Base-by-base conservation (phyloP, 2,888 invertebrate species). In the Piscicola geometra region DNA sequence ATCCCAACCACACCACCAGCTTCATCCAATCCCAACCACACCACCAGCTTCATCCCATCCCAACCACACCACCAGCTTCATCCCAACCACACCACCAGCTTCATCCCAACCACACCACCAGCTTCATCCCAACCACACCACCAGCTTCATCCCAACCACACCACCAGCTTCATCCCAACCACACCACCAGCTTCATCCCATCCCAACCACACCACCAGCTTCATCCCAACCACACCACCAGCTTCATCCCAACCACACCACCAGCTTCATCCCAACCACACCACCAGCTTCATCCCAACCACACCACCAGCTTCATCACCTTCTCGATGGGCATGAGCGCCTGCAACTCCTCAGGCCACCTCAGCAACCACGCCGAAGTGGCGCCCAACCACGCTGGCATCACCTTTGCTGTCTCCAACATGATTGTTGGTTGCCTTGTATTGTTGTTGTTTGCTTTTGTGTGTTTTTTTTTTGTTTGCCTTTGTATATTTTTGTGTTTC, bases 311-410 rank as follows among this genome's bases (percentile, higher is more conserved):
- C 79, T 89, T 90, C 82, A 89, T 91, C 32, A 90, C 90, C 32
- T 88, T 91, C 81, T 90, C 90, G 0, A 90, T 91, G 90, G 91
- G 90, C 9, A 85, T 91, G 77, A 90, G 90, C 83, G 90, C 91
- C 0, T 90, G 90, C 82, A 91, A 91, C 83, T 90, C 91, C 50
- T 90, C 91, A 21, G 91, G 91, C 25, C 91, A 91, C 84, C 86
- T 91, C 50, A 90, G 90, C 82, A 91, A 91, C 83, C 91, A 91
- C 83, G 90, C 91, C 2, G 91, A 91, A 82, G 88, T 91, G 35
- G 91, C 91, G 0, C 91, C 91, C 0, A 90, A 90, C 85, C 90
- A 91, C 85, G 91, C 91, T 0, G 91, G 91, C 35, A 89, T 90
- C 74, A 91, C 91, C 28, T 91, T 91, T 84, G 91, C 91, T 41